phyloP scores from a whole-genome alignment of 2,113 vertebrate genomes.

The Cryptotis parvus region DNA sequence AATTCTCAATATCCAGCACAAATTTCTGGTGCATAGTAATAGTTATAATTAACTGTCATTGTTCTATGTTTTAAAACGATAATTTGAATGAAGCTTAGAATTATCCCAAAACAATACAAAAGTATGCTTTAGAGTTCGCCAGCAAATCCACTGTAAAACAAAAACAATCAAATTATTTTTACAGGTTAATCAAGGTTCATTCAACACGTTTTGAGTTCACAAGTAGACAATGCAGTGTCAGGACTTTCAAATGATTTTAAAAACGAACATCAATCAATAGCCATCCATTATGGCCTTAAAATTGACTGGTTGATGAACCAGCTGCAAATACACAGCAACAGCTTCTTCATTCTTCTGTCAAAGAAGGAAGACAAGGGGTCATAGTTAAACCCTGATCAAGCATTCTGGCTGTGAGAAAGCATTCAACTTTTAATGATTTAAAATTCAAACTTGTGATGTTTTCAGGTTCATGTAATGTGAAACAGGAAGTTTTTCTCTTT shows the following conservation, averaged over 20 bases:
- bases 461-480: too few species aligned
- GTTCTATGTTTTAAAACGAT: background rate
- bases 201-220: constrained; percentile 63
- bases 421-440: constrained; percentile 7
- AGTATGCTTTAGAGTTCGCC: background rate
- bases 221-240: constrained; percentile 43
- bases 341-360: constrained; percentile 1
- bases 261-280: constrained; percentile 74
- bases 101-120: background rate
- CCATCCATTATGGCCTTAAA: constrained; percentile 53
- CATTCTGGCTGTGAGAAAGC: constrained; percentile 25
- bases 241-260: constrained; percentile 72
- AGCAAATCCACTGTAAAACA: background rate
- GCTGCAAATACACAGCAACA: background rate
- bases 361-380: background rate
- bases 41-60: background rate
- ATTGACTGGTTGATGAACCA: constrained; percentile 57
- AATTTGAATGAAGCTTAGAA: background rate
- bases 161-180: constrained; percentile 26
- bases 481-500: background rate
- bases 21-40: background rate
- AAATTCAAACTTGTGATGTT: background rate
- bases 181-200: constrained; percentile 38
- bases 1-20: background rate
- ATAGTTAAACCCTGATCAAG: background rate